Conservation (phyloP, 2,797 vertebrate species). For the Parauchenoglanis punctatus region DNA sequence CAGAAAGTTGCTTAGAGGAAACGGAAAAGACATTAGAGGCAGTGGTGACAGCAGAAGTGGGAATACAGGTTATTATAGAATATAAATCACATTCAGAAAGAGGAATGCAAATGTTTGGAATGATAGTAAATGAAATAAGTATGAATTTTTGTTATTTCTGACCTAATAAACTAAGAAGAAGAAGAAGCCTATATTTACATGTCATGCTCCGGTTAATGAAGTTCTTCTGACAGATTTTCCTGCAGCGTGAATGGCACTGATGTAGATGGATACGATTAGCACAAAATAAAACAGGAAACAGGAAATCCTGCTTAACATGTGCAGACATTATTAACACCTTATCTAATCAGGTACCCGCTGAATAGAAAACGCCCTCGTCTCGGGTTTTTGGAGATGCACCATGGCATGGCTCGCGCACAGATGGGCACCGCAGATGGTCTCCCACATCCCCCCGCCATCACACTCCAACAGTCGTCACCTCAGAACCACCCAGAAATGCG, state of each 20-base stretch:
- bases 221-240: neutral
- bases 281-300: neutral
- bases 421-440: constrained; percentile 81
- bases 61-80: neutral
- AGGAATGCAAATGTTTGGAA: neutral
- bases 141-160: too few species aligned
- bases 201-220: neutral
- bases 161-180: neutral
- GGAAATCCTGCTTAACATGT: constrained; percentile 42
- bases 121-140: too few species aligned
- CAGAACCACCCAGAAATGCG: constrained; percentile 48
- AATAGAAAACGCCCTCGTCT: constrained; percentile 31
- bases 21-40: neutral
- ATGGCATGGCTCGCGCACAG: constrained; percentile 68
- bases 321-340: constrained; percentile 49
- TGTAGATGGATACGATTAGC: neutral
- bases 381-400: constrained; percentile 56
- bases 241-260: neutral
- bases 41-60: neutral
- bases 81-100: neutral
- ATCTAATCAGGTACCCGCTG: constrained; percentile 40
- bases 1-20: neutral
- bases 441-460: constrained; percentile 58
- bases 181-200: too few species aligned
- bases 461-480: constrained; percentile 51